A percentile compares a stretch with the other conserved stretches of the same genome.
phyloP scores from a whole-genome alignment of 2,113 vertebrate genomes.

The Otolemur garnettii region DNA sequence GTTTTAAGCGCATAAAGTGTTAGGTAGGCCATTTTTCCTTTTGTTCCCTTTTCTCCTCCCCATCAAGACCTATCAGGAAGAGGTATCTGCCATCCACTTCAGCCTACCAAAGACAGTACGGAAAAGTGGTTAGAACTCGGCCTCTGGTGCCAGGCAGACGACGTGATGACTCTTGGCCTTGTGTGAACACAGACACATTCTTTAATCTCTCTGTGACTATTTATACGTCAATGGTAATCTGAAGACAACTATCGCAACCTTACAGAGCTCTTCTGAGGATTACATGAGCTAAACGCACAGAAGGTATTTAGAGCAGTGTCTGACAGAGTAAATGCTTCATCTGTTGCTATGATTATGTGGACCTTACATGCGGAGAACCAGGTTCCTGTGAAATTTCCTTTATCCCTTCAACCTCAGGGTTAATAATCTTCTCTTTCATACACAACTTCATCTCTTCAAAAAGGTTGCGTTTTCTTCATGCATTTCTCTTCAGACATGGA shows the following conservation, averaged over 20 bases:
- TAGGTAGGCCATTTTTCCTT: background rate
- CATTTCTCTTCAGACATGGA: constrained; percentile 33
- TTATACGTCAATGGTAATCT: background rate
- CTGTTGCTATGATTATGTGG: background rate
- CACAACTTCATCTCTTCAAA: constrained; percentile 7
- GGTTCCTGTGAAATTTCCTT: background rate
- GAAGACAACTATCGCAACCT: background rate
- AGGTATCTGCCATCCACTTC: background rate
- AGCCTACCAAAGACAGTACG: background rate
- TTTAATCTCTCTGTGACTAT: constrained; percentile 1
- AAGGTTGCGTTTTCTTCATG: constrained; percentile 1
- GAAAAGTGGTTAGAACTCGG: background rate
- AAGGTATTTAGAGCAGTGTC: background rate
- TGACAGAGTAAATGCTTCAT: background rate
- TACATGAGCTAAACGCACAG: background rate
- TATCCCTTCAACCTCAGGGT: background rate
- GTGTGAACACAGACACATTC: background rate
- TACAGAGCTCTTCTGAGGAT: background rate
- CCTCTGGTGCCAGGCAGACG: background rate
- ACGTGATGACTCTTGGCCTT: background rate
- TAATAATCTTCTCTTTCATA: constrained; percentile 44
- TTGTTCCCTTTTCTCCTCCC: background rate
- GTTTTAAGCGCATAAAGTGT: background rate
- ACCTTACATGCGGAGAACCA: background rate
- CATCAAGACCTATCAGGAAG: background rate